Conservation (phyloP, 2,888 invertebrate genomes). For the Lottia scabra region DNA sequence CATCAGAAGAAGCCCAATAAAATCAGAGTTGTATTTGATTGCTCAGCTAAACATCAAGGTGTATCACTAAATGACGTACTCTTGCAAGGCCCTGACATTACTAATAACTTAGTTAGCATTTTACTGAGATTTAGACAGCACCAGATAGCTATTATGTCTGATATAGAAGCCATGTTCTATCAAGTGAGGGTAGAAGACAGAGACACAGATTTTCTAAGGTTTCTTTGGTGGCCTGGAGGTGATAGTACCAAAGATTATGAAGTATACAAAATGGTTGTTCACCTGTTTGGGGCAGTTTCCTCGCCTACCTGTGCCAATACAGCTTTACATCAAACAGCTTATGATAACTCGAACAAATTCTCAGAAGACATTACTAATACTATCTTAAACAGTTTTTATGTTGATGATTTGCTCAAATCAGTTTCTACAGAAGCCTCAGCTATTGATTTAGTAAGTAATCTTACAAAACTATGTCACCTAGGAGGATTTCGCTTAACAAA, state of each 20-base stretch:
- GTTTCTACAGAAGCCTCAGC: not conserved
- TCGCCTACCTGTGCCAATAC: constrained; percentile 15
- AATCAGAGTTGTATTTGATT: constrained; percentile 24
- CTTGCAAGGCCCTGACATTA: constrained; percentile 27
- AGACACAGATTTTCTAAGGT: constrained; percentile 23
- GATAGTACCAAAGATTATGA: not conserved
- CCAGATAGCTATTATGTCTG: constrained; percentile 22
- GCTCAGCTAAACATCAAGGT: constrained; percentile 23
- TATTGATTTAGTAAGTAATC: not conserved
- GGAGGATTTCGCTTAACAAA: constrained; percentile 33
- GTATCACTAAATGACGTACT: constrained; percentile 28
- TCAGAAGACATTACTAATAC: not conserved
- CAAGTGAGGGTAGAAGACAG: constrained; percentile 20
- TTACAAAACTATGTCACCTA: not conserved
- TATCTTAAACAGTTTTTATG: constrained; percentile 20
- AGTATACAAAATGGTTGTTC: constrained; percentile 16
- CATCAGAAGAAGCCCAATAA: constrained; percentile 32
- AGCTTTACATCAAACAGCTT: constrained; percentile 8
- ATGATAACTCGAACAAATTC: not conserved
- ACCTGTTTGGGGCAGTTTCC: constrained; percentile 16
- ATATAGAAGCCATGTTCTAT: constrained; percentile 31
- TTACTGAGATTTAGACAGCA: constrained; percentile 27
- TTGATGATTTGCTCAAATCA: constrained; percentile 23
- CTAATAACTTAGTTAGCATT: constrained; percentile 25
- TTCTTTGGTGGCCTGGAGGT: constrained; percentile 18